These are phyloP conservation scores for Lasioglossum vierecki DNA, from an alignment of 2,888 invertebrate genomes.

Conservation along the genomic window DNA sequence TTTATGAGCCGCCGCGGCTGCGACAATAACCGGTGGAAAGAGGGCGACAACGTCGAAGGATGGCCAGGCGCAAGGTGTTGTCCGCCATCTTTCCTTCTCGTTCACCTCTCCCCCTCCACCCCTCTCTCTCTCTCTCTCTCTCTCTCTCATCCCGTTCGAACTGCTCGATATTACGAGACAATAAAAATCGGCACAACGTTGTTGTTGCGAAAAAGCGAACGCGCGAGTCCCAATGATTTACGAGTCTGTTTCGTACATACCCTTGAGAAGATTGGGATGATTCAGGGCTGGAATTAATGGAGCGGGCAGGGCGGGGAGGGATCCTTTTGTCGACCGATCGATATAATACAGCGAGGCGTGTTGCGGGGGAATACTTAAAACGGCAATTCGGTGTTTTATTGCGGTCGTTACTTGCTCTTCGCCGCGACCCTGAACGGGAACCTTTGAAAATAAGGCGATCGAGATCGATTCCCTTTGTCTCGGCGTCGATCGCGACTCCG, in stretches of 20 bases:
- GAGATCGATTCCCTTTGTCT: constrained; percentile 15
- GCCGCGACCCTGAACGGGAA: constrained; percentile 2
- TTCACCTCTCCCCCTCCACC: background rate
- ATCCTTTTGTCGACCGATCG: constrained; percentile 26
- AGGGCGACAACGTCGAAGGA: constrained; percentile 54
- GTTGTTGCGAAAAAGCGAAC: constrained; percentile 18
- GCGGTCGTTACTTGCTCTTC: constrained; percentile 14
- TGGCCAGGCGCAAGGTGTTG: constrained; percentile 33
- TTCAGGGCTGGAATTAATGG: constrained; percentile 32
- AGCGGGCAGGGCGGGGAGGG: background rate
- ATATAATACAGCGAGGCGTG: background rate
- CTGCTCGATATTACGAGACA: constrained; percentile 14
- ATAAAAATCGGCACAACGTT: constrained; percentile 54
- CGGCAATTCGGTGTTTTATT: constrained; percentile 35
- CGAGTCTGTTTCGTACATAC: background rate
- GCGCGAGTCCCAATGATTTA: constrained; percentile 35
- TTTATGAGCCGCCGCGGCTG: constrained; percentile 74
- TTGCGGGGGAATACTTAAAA: constrained; percentile 22
- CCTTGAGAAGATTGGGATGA: constrained; percentile 35
- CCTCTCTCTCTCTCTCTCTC: background rate
- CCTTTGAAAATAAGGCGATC: constrained; percentile 13
- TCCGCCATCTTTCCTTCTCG: constrained; percentile 15
- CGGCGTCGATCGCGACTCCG: background rate
- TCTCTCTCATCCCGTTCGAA: background rate
- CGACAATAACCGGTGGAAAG: constrained; percentile 74